Base-by-base conservation (phyloP, 2,113 vertebrate genomes). In the Oryzias melastigma region DNA sequence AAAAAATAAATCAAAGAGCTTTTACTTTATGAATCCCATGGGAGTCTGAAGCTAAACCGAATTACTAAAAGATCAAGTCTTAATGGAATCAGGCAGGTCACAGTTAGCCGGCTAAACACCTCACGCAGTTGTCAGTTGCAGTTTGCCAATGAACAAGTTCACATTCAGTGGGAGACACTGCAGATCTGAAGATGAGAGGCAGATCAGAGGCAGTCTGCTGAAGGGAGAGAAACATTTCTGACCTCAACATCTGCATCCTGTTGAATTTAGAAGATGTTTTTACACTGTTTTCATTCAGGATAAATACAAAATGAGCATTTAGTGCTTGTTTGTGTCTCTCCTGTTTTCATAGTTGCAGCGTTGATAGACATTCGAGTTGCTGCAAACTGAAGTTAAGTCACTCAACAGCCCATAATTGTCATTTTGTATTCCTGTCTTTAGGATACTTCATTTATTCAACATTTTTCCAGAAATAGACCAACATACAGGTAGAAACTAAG, bases 231-330 rank as follows among this genome's bases (percentile, higher is more conserved):
- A 44, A 18, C 40, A 12, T 35, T 10, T 54, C 14, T 66, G 57
- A 73, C 68, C 65, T 62, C 78, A 61, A 67, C 25, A 51, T 63
- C 18, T 13, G 14, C 27, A 10, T 53, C 70, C 48, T 52, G 42
- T 55, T 73, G n/a, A 62, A 45, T 52, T 18, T 17, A 40, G 4
- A 22, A 5, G 40, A 45, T 19, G 22, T 5, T 27, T 14, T 25
- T 2, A 43, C 24, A 24, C 49, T 52, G 15, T 48, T 57, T 49
- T 27, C 20, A 53, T 56, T 59, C 64, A 66, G 29, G 29, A 8
- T 57, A 14, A 40, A 42, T 24, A 47, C 52, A 24, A 49, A 50
- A 15, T 53, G n/a, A 16, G 16, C 7, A 19, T 5, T 29, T 13
- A 20, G 7, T 62, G 1, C 41, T 17, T 20, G 35, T 56, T 25